Base-by-base conservation (phyloP, 2,113 vertebrate genomes). In the Leptobrachium ailaonicum region DNA sequence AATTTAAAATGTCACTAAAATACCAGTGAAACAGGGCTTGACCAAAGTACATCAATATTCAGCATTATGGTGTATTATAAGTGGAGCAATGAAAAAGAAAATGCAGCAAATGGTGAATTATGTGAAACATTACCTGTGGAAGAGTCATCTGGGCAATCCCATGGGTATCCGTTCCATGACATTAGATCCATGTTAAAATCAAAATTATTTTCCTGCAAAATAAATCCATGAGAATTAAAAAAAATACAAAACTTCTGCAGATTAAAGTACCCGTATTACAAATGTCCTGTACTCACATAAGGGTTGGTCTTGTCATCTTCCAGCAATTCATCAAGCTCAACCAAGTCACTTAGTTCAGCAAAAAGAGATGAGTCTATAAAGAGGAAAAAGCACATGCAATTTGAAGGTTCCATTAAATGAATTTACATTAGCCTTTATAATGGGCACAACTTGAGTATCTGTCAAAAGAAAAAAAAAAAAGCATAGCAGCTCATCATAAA, bases 131-230 rank as follows among this genome's bases (percentile, higher is more conserved):
- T 32, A 97, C 97, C 96, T 92, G 92, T 82, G 83, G 80, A 91
- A 71, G 82, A 85, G 72, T 94, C 92, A 82, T 83, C 86, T 40
- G 83, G 77, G 72, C 91, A 87, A 75, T 88, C 84, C 90, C 89
- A 93, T 32, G 88, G 70, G 75, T 87, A 91, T 0, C 89, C 87
- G 78, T 90, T 91, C 95, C 96, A 98, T 1, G 86, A 86, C 83
- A 92, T 91, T 82, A 96, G 90, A 85, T 96, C 91, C 69, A 96
- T 89, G 84, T 96, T 95, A 85, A 99, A 96, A 82, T 94, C 90
- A 77, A 98, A 89, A 82, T 91, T 32, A 32, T 32, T 0, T 32
- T 32, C 20, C 91, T 82, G 79, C 90, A 84, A 88, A 92, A 72
- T 88, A 56, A 76, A 90, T 60, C 87, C 88, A 96, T 99, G 84